Evolutionary conservation across 2,888 invertebrate species (phyloP).

Genomic region (Euclidia mi): DNA sequence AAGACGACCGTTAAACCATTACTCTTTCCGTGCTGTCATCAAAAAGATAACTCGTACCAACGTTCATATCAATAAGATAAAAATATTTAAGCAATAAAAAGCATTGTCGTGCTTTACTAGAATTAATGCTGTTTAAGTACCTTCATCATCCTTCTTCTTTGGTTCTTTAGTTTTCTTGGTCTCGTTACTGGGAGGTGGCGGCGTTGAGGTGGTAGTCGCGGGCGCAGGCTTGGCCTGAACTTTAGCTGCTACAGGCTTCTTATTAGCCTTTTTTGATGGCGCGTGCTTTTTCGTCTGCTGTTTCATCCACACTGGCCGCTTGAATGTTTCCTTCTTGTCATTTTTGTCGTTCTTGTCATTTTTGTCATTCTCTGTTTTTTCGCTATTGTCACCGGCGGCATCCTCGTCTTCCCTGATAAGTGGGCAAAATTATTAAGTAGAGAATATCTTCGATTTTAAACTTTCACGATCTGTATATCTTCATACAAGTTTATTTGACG

Average conservation of each 20-base stretch:
- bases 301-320: conserved; percentile 90
- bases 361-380: conserved; percentile 80
- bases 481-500: no score
- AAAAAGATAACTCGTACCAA: no score
- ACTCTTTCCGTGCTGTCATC: no score
- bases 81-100: no score
- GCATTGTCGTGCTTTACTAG: no score
- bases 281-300: conserved; percentile 73
- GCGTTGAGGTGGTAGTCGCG: conserved; percentile 56
- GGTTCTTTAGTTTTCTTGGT: conserved; percentile 78
- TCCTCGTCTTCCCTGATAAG: conserved; percentile 87
- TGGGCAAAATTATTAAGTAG: conserved; percentile 1
- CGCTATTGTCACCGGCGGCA: conserved; percentile 84
- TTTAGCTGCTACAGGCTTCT: conserved; percentile 67
- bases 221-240: conserved; percentile 61
- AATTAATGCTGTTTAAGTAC: no score
- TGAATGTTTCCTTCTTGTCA: conserved; percentile 88
- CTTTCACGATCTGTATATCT: no score
- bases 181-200: conserved; percentile 64
- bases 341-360: conserved; percentile 85
- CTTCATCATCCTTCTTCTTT: conserved; percentile 80
- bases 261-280: conserved; percentile 67
- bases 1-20: no score
- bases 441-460: no score
- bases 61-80: no score